phyloP scores from a whole-genome alignment of 2,888 invertebrate genomes.

The Silvanus unidentatus region DNA sequence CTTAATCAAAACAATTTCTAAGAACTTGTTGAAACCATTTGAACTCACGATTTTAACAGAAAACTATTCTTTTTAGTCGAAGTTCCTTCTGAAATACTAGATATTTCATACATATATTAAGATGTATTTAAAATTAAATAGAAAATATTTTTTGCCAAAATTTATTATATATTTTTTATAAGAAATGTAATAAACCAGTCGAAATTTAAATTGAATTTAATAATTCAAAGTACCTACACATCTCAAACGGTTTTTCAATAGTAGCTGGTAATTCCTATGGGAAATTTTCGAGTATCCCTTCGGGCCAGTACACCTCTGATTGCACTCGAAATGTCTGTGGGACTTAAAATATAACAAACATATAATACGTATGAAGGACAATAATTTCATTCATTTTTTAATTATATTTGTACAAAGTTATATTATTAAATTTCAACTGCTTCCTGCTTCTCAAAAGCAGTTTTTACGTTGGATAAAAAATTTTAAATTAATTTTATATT shows the following conservation, averaged over 20 bases:
- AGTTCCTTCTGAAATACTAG: too few species aligned
- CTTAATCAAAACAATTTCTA: too few species aligned
- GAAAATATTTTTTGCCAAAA: slow-evolving; percentile 15
- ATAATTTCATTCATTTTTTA: neutral
- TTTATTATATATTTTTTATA: neutral
- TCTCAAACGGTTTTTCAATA: slow-evolving; percentile 35
- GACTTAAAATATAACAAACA: slow-evolving; percentile 7
- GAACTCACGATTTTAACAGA: too few species aligned
- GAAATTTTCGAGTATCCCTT: slow-evolving; percentile 34
- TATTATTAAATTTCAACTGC: too few species aligned
- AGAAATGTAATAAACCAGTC: slow-evolving; percentile 20
- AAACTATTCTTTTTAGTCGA: too few species aligned
- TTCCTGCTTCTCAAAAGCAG: too few species aligned
- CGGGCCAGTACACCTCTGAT: slow-evolving; percentile 29
- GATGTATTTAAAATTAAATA: slow-evolving; percentile 20
- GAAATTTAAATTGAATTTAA: slow-evolving; percentile 39
- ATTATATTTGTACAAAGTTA: too few species aligned
- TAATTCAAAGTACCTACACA: slow-evolving; percentile 30
- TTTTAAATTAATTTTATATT: too few species aligned
- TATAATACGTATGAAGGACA: slow-evolving; percentile 1
- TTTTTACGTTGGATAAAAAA: too few species aligned
- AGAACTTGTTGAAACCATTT: too few species aligned
- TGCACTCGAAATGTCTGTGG: slow-evolving; percentile 17
- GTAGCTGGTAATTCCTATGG: slow-evolving; percentile 30
- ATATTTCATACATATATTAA: too few species aligned